A percentile compares a stretch with the other conserved stretches of the same genome.
Conservation (phyloP, 2,888 invertebrate genomes). For the Noctuana brunneofusca region DNA sequence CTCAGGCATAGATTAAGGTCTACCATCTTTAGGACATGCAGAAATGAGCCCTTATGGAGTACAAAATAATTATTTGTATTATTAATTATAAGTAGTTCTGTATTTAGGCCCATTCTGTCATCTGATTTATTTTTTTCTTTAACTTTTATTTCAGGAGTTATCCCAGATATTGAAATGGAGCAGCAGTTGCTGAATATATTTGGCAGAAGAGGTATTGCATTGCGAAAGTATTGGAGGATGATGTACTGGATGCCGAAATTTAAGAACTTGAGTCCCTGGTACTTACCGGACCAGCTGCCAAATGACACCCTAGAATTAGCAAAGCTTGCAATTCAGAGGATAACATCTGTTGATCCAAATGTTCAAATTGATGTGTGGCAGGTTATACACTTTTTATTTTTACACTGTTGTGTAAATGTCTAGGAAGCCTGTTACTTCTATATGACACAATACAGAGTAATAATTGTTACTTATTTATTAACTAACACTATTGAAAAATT, state of each 20-base stretch:
- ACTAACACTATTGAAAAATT: no score
- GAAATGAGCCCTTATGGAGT: no score
- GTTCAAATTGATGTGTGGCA: constrained; percentile 85
- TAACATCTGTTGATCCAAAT: constrained; percentile 91
- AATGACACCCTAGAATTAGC: constrained; percentile 90
- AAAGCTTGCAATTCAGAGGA: constrained; percentile 90
- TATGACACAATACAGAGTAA: no score
- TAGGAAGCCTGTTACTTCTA: no score
- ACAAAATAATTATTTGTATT: no score
- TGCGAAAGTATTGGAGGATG: constrained; percentile 91
- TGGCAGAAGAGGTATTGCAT: constrained; percentile 88
- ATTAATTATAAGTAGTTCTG: no score
- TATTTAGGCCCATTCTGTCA: no score
- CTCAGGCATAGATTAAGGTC: no score
- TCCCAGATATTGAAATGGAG: constrained; percentile 95
- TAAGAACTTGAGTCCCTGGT: constrained; percentile 94
- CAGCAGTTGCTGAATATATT: constrained; percentile 92
- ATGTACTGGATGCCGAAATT: constrained; percentile 98
- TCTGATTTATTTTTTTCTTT: no score
- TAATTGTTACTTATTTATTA: no score
- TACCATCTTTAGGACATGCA: no score
- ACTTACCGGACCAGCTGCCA: constrained; percentile 90
- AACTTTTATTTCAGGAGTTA: constrained; percentile 84
- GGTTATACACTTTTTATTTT: constrained; percentile 63
- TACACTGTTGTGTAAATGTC: no score